Evolutionary conservation across 1,140 invertebrate species (phyloP), one percentile per base, ranked within the genome.

Genomic region (Latrodectus geometricus): DNA sequence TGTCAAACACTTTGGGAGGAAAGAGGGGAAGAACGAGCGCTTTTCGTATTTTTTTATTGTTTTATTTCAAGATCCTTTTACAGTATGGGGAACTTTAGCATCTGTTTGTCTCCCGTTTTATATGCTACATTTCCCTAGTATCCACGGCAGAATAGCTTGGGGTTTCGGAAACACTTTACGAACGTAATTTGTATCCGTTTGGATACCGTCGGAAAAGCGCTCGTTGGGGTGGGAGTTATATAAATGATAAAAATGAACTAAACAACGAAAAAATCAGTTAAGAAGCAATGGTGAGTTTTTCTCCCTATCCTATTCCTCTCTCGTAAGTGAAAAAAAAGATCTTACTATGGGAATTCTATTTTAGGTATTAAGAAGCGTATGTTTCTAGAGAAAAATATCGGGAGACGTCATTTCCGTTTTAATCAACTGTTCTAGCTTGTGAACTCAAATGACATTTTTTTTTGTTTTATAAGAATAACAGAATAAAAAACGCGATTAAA

Each of bases 371-470:
- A 56, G 61, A 69, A 54, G 48, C 69, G 50, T 65, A 70, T 61
- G 21, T 54, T 82, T 82, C 73, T 84, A 23, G 73, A 15, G 74
- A 65, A 65, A 56, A 84, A 84, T 84, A 84, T 84, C 72, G 82
- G 82, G 69, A 84, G 76, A 84, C 65, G 82, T 73, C 73, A 84
- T 76, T 84, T 84, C 72, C 61, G 82, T 84, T 84, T 84, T 76
- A 84, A 84, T 84, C 82, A 84, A 84, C 76, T 84, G 82, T 76
- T 84, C 82, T 84, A 61, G 72, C 82, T 75, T 75, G 82, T 84
- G 82, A 84, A 84, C 76, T 84, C 54, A 84, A 84, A 84, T 84
- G 73, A 84, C 82, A 84, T 75, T 84, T 84, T 84, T 84, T 21
- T 52, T 68, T 65, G 73, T 84, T 61, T 61, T 17, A 61, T 61